A percentile compares a stretch with the other conserved stretches of the same genome.
phyloP scores from a whole-genome alignment of 1,140 invertebrate species.

The Lamellibrachia luymesi region DNA sequence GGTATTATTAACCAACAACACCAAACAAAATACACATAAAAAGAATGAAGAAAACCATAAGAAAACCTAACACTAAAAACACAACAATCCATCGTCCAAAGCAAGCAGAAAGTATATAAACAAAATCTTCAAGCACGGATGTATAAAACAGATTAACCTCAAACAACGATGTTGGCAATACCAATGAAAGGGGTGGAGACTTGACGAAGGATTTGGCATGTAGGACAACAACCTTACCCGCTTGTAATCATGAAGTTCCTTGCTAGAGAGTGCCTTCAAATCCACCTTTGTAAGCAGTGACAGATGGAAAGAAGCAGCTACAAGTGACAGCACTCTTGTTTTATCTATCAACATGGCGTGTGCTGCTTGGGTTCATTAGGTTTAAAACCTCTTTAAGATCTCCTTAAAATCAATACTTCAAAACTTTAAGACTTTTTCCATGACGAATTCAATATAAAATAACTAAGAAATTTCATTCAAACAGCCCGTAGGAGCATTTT shows the following conservation, averaged over 20 bases:
- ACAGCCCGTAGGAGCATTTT: no score
- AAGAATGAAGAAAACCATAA: not conserved
- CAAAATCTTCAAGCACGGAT: not conserved
- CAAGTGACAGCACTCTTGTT: not conserved
- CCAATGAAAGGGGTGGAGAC: not conserved
- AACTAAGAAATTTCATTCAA: no score
- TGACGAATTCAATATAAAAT: no score
- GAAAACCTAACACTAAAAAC: not conserved
- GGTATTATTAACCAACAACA: not conserved
- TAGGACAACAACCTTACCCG: slow-evolving; percentile 46
- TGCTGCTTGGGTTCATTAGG: no score
- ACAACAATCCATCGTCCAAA: not conserved
- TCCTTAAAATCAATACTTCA: no score
- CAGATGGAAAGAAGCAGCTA: not conserved
- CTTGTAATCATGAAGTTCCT: slow-evolving; percentile 56
- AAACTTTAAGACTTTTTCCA: no score
- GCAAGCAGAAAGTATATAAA: slow-evolving; percentile 8
- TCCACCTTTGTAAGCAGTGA: slow-evolving; percentile 48
- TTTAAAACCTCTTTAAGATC: no score
- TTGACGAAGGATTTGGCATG: not conserved
- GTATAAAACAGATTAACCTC: not conserved
- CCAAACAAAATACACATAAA: not conserved
- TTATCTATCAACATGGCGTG: not conserved
- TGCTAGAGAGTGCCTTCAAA: slow-evolving; percentile 53
- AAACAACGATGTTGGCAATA: not conserved